Percentiles rank a stretch among this genome's conserved stretches.
Evolutionary conservation across 2,888 invertebrate species (phyloP).

Genomic region (Lasiommata megera): DNA sequence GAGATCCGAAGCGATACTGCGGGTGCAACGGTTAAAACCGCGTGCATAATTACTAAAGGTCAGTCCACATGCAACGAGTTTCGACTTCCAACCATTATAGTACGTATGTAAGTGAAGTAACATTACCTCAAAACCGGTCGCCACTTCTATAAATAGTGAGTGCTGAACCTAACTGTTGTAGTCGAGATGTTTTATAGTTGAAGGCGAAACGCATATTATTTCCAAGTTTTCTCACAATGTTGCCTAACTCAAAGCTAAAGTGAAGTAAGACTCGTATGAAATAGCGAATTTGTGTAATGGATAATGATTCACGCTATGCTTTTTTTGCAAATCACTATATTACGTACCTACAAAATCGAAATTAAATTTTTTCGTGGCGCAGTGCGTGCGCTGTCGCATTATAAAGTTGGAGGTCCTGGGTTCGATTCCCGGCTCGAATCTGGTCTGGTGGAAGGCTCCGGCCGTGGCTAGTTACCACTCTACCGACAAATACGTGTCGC

Average conservation of each 20-base stretch:
- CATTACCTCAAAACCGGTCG: conserved; percentile 37
- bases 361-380: neutral
- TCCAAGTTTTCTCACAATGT: conserved; percentile 3
- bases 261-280: neutral
- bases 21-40: conserved; percentile 34
- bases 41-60: conserved; percentile 40
- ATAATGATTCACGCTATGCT: neutral
- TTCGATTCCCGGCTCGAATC: too few relatives aligned
- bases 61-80: conserved; percentile 35
- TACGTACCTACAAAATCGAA: neutral
- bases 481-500: too few relatives aligned
- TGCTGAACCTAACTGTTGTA: conserved; percentile 23
- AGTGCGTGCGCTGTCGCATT: too few relatives aligned
- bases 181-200: conserved; percentile 8
- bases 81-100: conserved; percentile 25
- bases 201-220: conserved; percentile 1
- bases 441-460: too few relatives aligned
- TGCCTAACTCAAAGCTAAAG: neutral
- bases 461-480: too few relatives aligned
- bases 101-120: conserved; percentile 23
- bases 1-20: conserved; percentile 13
- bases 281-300: neutral
- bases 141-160: conserved; percentile 25
- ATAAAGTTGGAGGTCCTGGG: too few relatives aligned
- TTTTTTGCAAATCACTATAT: neutral